A percentile compares a stretch with the other conserved stretches of the same genome.
Conservation (phyloP, 1,140 invertebrate genomes). For the Magallana angulata region DNA sequence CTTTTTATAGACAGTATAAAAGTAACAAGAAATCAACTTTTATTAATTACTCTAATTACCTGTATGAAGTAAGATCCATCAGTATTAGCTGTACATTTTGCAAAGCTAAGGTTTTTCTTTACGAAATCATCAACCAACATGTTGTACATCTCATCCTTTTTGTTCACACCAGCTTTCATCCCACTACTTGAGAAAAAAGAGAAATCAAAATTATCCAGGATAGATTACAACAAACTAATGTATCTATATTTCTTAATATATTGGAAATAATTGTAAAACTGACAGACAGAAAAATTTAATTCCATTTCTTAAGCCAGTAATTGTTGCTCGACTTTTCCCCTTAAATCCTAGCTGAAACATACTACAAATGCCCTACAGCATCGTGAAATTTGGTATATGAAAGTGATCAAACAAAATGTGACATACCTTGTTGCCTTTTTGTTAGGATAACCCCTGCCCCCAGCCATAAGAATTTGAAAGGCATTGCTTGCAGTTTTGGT, state of each 20-base stretch:
- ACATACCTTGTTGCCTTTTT: slow-evolving; percentile 5
- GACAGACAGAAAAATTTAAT: neutral
- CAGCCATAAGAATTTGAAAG: slow-evolving; percentile 15
- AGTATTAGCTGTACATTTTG: neutral
- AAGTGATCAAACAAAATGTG: neutral
- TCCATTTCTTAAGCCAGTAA: too few relatives aligned
- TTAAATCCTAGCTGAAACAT: neutral
- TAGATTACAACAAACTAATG: neutral
- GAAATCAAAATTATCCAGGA: neutral
- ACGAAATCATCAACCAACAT: neutral
- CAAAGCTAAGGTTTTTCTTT: neutral
- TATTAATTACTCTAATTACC: neutral
- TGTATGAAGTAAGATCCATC: slow-evolving; percentile 6
- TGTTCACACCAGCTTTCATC: neutral
- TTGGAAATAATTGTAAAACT: neutral
- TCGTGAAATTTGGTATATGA: neutral
- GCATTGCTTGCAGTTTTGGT: slow-evolving; percentile 5
- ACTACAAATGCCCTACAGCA: neutral
- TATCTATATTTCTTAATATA: neutral
- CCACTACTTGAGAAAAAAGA: neutral
- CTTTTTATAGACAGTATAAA: neutral
- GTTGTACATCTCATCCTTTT: neutral
- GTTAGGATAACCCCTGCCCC: neutral
- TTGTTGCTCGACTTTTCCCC: too few relatives aligned
- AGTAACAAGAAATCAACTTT: neutral